Conservation (phyloP, 2,888 invertebrate species). For the Aricia artaxerxes region DNA sequence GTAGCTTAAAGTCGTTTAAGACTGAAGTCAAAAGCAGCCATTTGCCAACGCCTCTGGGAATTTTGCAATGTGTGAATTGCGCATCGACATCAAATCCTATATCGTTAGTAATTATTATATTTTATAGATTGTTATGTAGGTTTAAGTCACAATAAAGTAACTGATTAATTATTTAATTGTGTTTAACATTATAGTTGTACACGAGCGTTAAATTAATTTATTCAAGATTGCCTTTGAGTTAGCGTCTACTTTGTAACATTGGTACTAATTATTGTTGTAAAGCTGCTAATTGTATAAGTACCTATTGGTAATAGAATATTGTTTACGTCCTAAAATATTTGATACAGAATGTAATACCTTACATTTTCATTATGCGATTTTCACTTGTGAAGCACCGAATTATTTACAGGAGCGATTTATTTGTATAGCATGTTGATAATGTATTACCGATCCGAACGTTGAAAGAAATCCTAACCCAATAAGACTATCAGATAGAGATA, state of each 20-base stretch:
- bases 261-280: not conserved
- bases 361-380: not conserved
- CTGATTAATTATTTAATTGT: not conserved
- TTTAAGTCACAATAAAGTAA: conserved; percentile 17
- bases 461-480: conserved; percentile 15
- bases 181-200: not conserved
- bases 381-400: not conserved
- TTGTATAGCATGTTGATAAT: not conserved
- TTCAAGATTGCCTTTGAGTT: too few relatives aligned
- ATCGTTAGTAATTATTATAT: not conserved
- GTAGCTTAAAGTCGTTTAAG: not conserved
- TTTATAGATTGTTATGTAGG: not conserved
- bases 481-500: not conserved
- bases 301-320: not conserved
- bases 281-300: not conserved
- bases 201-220: not conserved
- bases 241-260: not conserved
- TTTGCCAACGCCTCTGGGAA: not conserved
- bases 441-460: not conserved
- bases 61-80: not conserved
- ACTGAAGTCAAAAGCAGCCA: not conserved
- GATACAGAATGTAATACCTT: not conserved
- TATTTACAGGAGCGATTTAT: not conserved
- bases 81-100: not conserved
- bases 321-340: not conserved